Evolutionary conservation across 1,140 invertebrate species (phyloP), one percentile per base, ranked within the genome.

Genomic region (Neodiprion virginianus): DNA sequence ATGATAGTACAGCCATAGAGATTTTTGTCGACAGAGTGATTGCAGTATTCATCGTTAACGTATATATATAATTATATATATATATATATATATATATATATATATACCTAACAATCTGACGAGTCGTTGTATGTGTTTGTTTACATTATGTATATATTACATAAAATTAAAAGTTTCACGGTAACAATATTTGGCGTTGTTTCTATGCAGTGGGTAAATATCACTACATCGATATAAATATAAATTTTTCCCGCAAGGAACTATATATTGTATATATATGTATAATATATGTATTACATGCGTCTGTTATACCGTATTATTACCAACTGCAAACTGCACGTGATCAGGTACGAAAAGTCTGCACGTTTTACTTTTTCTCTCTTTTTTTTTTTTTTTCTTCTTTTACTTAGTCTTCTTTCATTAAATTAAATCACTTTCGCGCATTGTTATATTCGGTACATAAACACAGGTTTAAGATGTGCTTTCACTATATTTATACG

Each of bases 1-100:
- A 83, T 82, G 82, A 85, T 82, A 86, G 79, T 84, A 86, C 81
- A 81, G 77, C 79, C 82, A 86, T 78, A 72, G 75, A 77, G 78
- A 77, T 81, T 48, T 79, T 72, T 73, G 73, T 76, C 73, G 74
- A 75, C 77, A 81, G 76, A 80, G 79, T 85, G 85, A 86, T 86
- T 86, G 85, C 84, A 85, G 86, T 85, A 79, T 81, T 76, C 71
- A 47, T 72, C 61, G 48, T 40, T 7, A 61, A 40, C 28, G 28
- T 61, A 61, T 61, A 61, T 61, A 40, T 40, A 40, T 40, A 40
- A n/a, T n/a, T 17, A 17, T 3, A 40, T 17, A 17, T 17, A 17
- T 17, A 40, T 40, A 40, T 40, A 40, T 17, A 17, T 3, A 40
- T 17, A 17, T 17, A 17, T 17, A 17, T 61, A 61, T 61, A 61